Conservation (phyloP, 2,113 vertebrate genomes). For the Notechis scutatus region DNA sequence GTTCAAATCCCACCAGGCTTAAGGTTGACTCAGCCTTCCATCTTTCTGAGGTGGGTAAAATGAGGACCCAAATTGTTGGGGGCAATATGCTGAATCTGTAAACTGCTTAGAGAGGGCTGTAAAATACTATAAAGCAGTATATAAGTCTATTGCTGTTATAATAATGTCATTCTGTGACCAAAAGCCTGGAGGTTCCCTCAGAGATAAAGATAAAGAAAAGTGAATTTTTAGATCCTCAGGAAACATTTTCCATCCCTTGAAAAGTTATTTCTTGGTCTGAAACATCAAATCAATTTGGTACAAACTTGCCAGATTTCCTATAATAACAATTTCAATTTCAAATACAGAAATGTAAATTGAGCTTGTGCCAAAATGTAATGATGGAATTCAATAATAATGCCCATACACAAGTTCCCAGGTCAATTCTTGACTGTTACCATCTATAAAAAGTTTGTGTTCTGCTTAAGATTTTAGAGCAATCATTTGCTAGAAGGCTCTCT, state of each 20-base stretch:
- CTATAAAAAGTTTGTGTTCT: not conserved
- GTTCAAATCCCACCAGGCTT: no score
- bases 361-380: not conserved
- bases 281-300: not conserved
- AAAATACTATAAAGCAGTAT: no score
- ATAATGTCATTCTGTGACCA: no score
- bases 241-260: not conserved
- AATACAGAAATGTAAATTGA: not conserved
- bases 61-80: no score
- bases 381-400: not conserved
- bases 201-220: not conserved
- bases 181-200: not conserved
- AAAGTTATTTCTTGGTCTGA: not conserved
- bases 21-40: no score
- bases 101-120: no score
- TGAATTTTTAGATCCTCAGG: not conserved
- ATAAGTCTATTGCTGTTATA: no score
- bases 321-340: not conserved
- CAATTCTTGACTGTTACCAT: not conserved
- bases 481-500: not conserved
- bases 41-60: no score
- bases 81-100: no score
- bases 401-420: not conserved
- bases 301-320: not conserved
- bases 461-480: not conserved